Conservation (phyloP, 2,888 invertebrate species). For the Crepidodera aurea region DNA sequence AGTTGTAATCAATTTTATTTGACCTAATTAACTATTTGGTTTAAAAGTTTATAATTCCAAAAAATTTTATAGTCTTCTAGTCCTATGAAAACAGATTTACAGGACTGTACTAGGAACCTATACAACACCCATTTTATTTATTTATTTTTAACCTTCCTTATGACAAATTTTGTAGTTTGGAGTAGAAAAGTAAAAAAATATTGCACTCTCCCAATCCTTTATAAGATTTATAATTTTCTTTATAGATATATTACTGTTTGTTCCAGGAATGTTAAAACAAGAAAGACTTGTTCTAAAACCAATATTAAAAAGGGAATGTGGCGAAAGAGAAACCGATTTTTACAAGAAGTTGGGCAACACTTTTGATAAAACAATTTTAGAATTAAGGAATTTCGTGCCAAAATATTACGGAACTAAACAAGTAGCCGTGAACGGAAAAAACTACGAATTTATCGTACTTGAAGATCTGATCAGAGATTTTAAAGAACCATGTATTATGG, state of each 20-base stretch:
- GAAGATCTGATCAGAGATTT: constrained; percentile 75
- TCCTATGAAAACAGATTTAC: too few relatives aligned
- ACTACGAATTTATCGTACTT: constrained; percentile 77
- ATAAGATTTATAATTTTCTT: too few relatives aligned
- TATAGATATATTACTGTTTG: constrained; percentile 36
- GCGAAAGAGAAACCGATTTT: constrained; percentile 80
- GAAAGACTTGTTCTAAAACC: constrained; percentile 83
- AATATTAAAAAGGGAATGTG: constrained; percentile 74
- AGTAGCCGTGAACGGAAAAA: constrained; percentile 64
- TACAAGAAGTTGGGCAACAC: constrained; percentile 69
- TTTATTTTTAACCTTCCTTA: too few relatives aligned
- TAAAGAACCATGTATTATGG: constrained; percentile 84
- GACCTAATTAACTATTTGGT: too few relatives aligned
- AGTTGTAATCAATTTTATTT: too few relatives aligned
- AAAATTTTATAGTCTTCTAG: too few relatives aligned
- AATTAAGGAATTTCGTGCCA: constrained; percentile 70
- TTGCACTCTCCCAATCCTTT: too few relatives aligned
- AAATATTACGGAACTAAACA: constrained; percentile 70
- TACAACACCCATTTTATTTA: too few relatives aligned
- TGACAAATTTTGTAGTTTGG: too few relatives aligned
- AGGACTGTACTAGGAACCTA: too few relatives aligned
- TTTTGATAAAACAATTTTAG: constrained; percentile 64
- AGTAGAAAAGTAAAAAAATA: too few relatives aligned
- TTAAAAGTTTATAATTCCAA: too few relatives aligned
- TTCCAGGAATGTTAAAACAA: constrained; percentile 76